A percentile compares a stretch with the other conserved stretches of the same genome.
Evolutionary conservation across 2,113 vertebrate genomes (phyloP).

Genomic region (Sciurus niger): DNA sequence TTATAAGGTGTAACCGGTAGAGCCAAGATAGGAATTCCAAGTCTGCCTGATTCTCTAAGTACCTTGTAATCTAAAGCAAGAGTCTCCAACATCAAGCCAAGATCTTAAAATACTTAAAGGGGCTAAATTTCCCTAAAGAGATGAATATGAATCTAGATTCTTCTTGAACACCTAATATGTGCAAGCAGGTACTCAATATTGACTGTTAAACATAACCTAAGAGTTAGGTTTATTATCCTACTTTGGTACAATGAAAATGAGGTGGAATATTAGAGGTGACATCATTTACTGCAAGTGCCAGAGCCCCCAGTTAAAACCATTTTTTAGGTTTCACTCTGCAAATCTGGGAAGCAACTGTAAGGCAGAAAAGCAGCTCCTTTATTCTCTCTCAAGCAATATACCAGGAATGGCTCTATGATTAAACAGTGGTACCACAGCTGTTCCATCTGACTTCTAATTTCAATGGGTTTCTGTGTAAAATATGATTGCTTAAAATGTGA

Average conservation of each 20-base stretch:
- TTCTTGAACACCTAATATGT: neutral
- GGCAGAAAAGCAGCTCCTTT: neutral
- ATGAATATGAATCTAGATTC: neutral
- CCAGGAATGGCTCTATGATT: neutral
- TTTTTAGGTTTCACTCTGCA: neutral
- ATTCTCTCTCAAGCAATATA: neutral
- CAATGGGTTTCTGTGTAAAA: neutral
- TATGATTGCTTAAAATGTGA: neutral
- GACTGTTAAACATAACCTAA: neutral
- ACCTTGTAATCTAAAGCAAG: neutral
- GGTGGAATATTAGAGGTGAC: neutral
- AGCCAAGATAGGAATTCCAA: constrained; percentile 41
- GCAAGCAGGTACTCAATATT: neutral
- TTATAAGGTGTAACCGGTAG: neutral
- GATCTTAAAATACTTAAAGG: neutral
- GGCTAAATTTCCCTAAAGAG: neutral
- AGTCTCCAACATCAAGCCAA: neutral
- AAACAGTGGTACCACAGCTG: neutral
- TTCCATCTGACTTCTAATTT: neutral
- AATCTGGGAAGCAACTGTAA: neutral
- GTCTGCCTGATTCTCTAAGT: neutral
- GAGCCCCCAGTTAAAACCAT: neutral
- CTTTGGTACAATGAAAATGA: neutral
- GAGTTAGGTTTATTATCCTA: neutral
- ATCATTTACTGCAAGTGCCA: neutral